Base-by-base conservation (phyloP, 2,888 invertebrate genomes). In the Hirtodrosophila cameraria region DNA sequence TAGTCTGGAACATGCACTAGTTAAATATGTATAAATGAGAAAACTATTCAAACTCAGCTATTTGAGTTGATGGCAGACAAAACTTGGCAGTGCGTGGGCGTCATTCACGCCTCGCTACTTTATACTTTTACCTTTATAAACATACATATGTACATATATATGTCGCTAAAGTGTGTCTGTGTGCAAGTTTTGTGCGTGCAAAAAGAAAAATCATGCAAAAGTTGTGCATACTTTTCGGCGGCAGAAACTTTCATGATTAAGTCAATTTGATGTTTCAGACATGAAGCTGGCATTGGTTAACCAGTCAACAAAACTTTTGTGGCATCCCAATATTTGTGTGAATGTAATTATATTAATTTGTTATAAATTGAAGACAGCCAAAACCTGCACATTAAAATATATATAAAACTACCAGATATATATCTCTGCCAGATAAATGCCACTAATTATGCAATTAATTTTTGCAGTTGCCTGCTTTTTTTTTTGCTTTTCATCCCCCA, bases 401-500 rank as follows among this genome's bases (percentile, higher is more conserved):
- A 23, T 23, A 23, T 23, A n/a, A n/a, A n/a, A n/a, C n/a, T n/a
- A n/a, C n/a, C n/a, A n/a, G 6, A 3, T 4, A 23, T 3, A 23
- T 23, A 8, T 23, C 25, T 15, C 23, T 8, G 18, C 11, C 23
- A 60, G 75, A 75, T 65, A 65, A 63, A 50, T 49, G 13, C 27
- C 43, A 58, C 79, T 79, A 79, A 79, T 82, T 79, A 70, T 79
- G 73, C 76, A 70, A 79, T 79, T 75, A 67, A 67, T 69, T 75
- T 67, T 28, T 45, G 45, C 76, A 59, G 48, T 61, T 30, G 23
- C 46, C 39, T 3, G 6, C 38, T 46, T 30, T 33, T 36, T 16
- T 20, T 20, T 20, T 20, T 20, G 18, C 5, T 20, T 20, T 5
- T 8, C 8, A 20, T 18, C 55, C 65, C 27, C 15, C 41, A 36